These are phyloP conservation scores for Nematolebias whitei DNA, from an alignment of 2,113 vertebrate species.

Conservation along the genomic window DNA sequence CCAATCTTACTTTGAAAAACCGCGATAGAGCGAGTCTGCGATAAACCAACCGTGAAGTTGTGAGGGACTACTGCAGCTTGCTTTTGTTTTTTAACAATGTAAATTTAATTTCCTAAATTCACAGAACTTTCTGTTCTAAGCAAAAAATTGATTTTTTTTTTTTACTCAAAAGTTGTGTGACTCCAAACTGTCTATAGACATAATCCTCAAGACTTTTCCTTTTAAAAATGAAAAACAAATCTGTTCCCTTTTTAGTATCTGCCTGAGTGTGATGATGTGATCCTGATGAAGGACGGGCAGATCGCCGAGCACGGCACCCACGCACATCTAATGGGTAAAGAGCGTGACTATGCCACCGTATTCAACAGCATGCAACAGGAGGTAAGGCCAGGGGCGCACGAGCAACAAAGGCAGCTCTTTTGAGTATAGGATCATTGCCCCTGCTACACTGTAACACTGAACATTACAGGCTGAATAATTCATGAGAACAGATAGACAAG, in stretches of 20 bases:
- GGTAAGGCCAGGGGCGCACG: slow-evolving; percentile 63
- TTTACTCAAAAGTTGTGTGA: too few relatives aligned
- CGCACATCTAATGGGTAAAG: slow-evolving; percentile 78
- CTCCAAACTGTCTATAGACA: not conserved
- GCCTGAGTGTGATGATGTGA: slow-evolving; percentile 79
- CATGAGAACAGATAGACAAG: slow-evolving; percentile 48
- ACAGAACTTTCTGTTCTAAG: too few relatives aligned
- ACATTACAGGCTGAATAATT: slow-evolving; percentile 72
- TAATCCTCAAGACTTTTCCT: not conserved
- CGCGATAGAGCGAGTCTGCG: too few relatives aligned
- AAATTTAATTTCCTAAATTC: too few relatives aligned
- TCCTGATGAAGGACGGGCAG: slow-evolving; percentile 85
- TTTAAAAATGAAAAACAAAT: not conserved
- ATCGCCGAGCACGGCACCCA: slow-evolving; percentile 82
- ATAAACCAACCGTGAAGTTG: too few relatives aligned
- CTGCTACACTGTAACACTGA: slow-evolving; percentile 47
- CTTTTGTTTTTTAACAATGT: too few relatives aligned
- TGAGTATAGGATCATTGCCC: slow-evolving; percentile 54
- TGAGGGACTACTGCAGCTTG: too few relatives aligned
- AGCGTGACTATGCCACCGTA: slow-evolving; percentile 78
- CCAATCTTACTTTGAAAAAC: too few relatives aligned
- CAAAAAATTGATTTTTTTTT: too few relatives aligned
- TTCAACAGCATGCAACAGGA: slow-evolving; percentile 81
- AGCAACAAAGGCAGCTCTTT: slow-evolving; percentile 37
- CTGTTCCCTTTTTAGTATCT: slow-evolving; percentile 75